These are phyloP conservation scores for Corythaeola cristata DNA, from an alignment of 2,113 vertebrate species.

Conservation along the genomic window DNA sequence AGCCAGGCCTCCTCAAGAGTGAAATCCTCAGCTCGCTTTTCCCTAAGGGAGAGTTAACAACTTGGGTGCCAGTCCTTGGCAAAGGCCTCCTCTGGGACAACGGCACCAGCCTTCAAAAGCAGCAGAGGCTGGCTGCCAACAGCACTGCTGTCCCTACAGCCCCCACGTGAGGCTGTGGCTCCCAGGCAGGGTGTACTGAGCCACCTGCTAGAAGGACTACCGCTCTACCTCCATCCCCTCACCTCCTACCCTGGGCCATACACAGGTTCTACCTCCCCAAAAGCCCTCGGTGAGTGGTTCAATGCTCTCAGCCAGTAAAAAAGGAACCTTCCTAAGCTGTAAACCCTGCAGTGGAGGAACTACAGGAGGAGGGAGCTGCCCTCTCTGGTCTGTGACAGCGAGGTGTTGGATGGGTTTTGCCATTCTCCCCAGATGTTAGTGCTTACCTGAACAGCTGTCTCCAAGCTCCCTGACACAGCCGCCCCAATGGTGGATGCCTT, in stretches of 20 bases:
- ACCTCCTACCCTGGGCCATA: background rate
- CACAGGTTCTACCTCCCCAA: background rate
- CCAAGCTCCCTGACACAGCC: background rate
- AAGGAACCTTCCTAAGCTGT: background rate
- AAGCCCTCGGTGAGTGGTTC: accelerated
- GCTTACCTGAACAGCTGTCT: background rate
- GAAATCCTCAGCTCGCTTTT: background rate
- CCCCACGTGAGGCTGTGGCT: background rate
- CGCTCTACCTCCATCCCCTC: background rate
- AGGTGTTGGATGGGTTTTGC: background rate
- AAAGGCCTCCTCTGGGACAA: background rate
- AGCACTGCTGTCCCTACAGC: background rate
- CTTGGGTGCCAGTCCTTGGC: background rate
- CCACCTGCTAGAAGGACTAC: background rate
- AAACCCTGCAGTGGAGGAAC: background rate
- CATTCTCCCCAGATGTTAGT: background rate
- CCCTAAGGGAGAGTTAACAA: background rate
- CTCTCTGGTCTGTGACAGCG: background rate
- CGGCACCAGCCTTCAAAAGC: background rate
- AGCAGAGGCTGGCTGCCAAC: background rate
- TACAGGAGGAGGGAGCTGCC: background rate
- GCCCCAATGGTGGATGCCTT: background rate
- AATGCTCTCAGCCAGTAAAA: background rate
- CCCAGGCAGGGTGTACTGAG: background rate
- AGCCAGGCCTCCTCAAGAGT: background rate